Base-by-base conservation (phyloP, 2,113 vertebrate species). In the Ailuropoda melanoleuca region DNA sequence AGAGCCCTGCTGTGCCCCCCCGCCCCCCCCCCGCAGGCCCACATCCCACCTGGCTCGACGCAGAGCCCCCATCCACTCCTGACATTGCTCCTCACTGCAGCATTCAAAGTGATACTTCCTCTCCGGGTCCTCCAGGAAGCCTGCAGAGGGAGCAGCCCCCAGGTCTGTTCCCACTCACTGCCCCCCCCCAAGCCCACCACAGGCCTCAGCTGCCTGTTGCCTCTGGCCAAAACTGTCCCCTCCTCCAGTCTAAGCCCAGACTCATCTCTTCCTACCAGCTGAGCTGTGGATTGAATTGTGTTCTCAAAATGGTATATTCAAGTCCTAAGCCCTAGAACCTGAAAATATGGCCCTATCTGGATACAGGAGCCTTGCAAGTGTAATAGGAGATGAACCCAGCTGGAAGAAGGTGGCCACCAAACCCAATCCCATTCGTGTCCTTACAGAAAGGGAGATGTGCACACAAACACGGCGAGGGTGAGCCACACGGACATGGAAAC, bases 81-180 rank as follows among this genome's bases (percentile, higher is more conserved):
- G 98, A 96, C 99, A 99, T 97, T 99, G 99, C 74, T 99, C 99
- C 37, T 99, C 98, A 0, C 99, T 99, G 96, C 99, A 98, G 83
- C 99, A 99, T 85, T 99, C 99, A 1, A 99, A 99, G 95, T 99
- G 97, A 93, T 99, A 99, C 95, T 99, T 99, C 92, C 99, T 99
- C 97, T 99, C 99, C 0, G 99, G 99, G 96, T 99, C 99, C 97
- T 99, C 99, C 11, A 99, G 75, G 95, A 99, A 99, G 96, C 98
- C 99, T 99, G 96, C 23, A 82, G 26, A 72, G 13, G 50, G 43
- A 53, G 39, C 19, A 3, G 18, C 39, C 24, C 60, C 24, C 66
- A 3, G 1, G 1, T 89, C 6, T 4, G 31, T 70, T 50, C 56
- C 21, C 0, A 4, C 9, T 19, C 18, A 14, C 74, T 6, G 66